Evolutionary conservation across 2,888 invertebrate genomes (phyloP).

Genomic region (Alcis repandata): DNA sequence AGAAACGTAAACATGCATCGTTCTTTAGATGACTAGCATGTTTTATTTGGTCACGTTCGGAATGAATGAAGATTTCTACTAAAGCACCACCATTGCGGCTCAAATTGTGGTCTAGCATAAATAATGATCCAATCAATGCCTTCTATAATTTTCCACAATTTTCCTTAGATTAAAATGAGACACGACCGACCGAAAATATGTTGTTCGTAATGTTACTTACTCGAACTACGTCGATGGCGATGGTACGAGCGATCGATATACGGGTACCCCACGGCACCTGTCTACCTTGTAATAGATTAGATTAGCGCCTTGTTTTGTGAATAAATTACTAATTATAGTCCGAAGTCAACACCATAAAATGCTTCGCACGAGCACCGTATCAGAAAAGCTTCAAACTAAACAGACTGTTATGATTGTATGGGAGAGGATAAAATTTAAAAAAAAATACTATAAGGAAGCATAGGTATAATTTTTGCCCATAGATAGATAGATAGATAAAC

Average conservation of each 20-base stretch:
- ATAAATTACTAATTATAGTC: conserved; percentile 8
- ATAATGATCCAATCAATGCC: background rate
- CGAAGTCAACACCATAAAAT: background rate
- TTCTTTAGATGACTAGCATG: background rate
- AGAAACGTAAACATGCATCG: background rate
- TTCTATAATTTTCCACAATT: background rate
- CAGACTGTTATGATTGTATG: too few relatives aligned
- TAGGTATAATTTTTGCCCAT: too few relatives aligned
- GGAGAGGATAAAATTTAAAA: too few relatives aligned
- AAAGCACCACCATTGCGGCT: background rate
- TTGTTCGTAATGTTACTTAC: too few relatives aligned
- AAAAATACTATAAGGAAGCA: too few relatives aligned
- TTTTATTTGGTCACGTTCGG: conserved; percentile 38
- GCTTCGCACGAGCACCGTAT: background rate
- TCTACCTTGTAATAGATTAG: conserved; percentile 24
- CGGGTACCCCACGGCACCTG: conserved; percentile 4
- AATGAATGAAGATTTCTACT: conserved; percentile 8
- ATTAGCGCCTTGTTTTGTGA: conserved; percentile 2
- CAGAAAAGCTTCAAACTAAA: background rate
- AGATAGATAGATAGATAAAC: too few relatives aligned
- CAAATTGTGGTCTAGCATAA: background rate
- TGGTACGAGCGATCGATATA: too few relatives aligned
- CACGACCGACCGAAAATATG: background rate
- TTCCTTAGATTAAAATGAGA: background rate
- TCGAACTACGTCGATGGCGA: too few relatives aligned